Conservation (phyloP, 2,113 vertebrate genomes). For the Addax nasomaculatus region DNA sequence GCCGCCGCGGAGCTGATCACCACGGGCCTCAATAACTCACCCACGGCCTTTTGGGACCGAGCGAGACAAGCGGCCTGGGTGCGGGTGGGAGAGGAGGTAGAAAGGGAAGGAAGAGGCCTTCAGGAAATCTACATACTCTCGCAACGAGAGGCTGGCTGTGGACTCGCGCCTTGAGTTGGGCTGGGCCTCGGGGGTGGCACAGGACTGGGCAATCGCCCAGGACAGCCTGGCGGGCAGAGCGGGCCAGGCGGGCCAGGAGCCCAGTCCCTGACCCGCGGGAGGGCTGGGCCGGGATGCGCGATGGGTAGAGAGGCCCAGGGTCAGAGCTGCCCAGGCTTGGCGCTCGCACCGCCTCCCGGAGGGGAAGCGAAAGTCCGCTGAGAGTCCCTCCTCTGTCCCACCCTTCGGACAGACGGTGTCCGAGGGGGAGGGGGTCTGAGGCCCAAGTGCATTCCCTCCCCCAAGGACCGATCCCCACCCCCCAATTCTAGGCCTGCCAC, state of each 20-base stretch:
- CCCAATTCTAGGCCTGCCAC: not conserved
- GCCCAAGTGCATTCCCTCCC: not conserved
- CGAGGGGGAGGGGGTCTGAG: accelerated
- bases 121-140: too few relatives aligned
- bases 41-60: conserved; percentile 35
- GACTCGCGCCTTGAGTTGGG: not conserved
- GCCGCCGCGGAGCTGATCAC: not conserved
- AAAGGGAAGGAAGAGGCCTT: not conserved
- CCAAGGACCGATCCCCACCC: too few relatives aligned
- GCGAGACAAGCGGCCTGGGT: not conserved
- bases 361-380: not conserved
- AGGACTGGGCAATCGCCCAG: not conserved
- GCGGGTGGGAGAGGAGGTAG: not conserved
- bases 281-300: accelerated
- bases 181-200: not conserved
- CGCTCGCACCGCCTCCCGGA: not conserved
- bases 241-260: not conserved
- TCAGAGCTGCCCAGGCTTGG: not conserved
- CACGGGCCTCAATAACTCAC: conserved; percentile 35
- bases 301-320: not conserved
- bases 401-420: too few relatives aligned
- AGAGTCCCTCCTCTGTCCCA: not conserved
- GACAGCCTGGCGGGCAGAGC: accelerated
- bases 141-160: accelerated
- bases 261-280: accelerated